Evolutionary conservation across 2,113 vertebrate species (phyloP).

Genomic region (Circaetus gallicus): DNA sequence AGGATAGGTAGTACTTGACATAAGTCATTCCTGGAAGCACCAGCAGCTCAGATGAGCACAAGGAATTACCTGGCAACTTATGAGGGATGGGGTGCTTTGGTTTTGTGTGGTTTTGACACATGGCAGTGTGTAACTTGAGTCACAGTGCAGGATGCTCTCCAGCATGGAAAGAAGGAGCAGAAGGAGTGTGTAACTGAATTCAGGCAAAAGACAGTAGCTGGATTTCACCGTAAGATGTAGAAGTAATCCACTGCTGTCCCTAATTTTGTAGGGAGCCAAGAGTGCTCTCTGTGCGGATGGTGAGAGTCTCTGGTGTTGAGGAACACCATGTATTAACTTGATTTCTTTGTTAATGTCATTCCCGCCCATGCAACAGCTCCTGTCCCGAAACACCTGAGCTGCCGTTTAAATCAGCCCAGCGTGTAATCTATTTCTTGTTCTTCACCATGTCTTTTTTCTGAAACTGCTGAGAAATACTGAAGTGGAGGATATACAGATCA

Average conservation of each 20-base stretch:
- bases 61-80: background rate
- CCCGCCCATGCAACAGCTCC: background rate
- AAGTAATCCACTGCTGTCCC: background rate
- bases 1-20: background rate
- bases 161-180: background rate
- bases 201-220: background rate
- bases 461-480: background rate
- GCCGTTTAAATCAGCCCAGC: background rate
- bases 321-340: background rate
- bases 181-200: background rate
- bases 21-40: background rate
- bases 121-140: background rate
- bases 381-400: background rate
- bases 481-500: background rate
- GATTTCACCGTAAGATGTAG: background rate
- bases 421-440: background rate
- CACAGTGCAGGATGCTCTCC: background rate
- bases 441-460: background rate
- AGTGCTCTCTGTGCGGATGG: background rate
- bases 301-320: background rate
- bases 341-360: background rate
- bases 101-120: background rate
- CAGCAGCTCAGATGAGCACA: background rate
- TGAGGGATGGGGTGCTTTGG: background rate
- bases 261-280: background rate